These are phyloP conservation scores for Pterocles gutturalis DNA, from an alignment of 2,113 vertebrate genomes.

Conservation along the genomic window DNA sequence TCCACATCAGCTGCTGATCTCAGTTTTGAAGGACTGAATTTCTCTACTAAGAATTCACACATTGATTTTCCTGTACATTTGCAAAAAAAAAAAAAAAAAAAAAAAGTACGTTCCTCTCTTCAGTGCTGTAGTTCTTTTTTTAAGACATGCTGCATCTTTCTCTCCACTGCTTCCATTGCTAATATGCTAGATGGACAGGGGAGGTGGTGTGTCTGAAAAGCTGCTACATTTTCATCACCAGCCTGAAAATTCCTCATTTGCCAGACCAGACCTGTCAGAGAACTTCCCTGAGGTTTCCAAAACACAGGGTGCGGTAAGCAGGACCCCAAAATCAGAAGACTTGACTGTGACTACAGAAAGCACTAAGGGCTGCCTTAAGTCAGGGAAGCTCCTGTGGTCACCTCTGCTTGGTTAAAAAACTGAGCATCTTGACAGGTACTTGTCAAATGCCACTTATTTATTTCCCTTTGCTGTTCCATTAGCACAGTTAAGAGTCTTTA, in stretches of 20 bases:
- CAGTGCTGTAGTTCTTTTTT: neutral
- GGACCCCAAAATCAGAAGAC: neutral
- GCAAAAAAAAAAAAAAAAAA: neutral
- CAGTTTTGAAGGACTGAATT: neutral
- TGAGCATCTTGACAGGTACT: neutral
- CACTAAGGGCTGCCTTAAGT: neutral
- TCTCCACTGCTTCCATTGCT: neutral
- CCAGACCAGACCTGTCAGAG: neutral
- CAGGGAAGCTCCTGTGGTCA: neutral
- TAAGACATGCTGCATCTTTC: neutral
- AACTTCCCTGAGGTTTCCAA: neutral
- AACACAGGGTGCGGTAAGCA: rapidly evolving
- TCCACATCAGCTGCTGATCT: neutral
- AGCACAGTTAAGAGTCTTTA: neutral
- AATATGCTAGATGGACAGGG: neutral
- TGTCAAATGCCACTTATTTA: neutral
- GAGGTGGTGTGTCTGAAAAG: neutral
- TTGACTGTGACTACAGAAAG: neutral
- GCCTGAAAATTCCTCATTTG: neutral
- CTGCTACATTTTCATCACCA: neutral
- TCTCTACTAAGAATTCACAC: neutral
- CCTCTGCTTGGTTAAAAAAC: neutral
- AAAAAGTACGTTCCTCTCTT: neutral
- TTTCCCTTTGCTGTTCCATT: slow-evolving; percentile 15
- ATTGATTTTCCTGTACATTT: neutral